Evolutionary conservation across 2,113 vertebrate species (phyloP).

Genomic region (Hydrolagus affinis): DNA sequence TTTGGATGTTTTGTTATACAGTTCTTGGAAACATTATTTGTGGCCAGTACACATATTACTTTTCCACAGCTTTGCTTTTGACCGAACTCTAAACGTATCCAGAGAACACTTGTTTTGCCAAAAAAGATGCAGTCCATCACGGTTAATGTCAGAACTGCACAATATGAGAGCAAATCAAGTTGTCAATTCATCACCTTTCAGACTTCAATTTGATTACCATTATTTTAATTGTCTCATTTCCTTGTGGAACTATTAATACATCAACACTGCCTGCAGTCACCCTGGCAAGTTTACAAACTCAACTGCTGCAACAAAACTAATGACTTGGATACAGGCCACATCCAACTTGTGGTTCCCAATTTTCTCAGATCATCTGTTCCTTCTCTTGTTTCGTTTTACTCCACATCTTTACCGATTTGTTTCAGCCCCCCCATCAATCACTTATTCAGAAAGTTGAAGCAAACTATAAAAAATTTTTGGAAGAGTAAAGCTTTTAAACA

Average conservation of each 20-base stretch:
- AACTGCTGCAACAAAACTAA: neutral
- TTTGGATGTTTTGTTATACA: neutral
- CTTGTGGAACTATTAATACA: conserved; percentile 49
- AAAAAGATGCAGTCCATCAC: neutral
- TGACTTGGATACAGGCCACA: neutral
- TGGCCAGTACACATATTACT: neutral
- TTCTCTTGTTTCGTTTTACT: neutral
- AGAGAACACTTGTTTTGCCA: neutral
- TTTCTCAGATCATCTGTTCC: conserved; percentile 15
- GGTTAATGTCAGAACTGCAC: neutral
- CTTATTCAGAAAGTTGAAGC: neutral
- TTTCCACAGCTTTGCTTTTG: neutral
- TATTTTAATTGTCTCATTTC: conserved; percentile 60
- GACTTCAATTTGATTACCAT: conserved; percentile 45
- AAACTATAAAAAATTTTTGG: neutral
- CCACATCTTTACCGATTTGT: neutral
- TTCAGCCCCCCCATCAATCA: neutral
- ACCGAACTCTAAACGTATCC: neutral
- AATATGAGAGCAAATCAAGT: conserved; percentile 30
- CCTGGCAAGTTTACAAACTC: conserved; percentile 50
- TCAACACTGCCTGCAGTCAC: conserved; percentile 49
- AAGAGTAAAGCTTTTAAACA: neutral
- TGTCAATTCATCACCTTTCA: conserved; percentile 43
- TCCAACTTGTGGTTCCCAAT: neutral
- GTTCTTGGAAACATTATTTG: neutral